Evolutionary conservation across 2,888 invertebrate species (phyloP).

Genomic region (Teleogryllus oceanicus): DNA sequence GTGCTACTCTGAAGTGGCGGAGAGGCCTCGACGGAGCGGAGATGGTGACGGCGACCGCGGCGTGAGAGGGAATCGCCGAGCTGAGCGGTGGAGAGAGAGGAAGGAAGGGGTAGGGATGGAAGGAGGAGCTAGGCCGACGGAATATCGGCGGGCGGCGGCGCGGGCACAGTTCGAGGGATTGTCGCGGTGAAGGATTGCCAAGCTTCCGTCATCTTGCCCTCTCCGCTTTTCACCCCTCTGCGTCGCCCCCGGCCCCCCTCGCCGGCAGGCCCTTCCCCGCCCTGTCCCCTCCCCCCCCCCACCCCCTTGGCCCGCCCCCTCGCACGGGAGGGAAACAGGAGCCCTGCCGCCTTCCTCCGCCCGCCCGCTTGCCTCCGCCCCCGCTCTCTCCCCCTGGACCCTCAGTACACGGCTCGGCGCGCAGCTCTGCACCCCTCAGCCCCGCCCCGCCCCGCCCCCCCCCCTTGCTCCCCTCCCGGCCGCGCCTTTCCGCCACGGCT

Average conservation of each 20-base stretch:
- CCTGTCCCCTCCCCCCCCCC: background rate
- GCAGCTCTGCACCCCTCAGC: too few species aligned
- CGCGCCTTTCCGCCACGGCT: background rate
- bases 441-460: background rate
- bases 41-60: too few species aligned
- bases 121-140: background rate
- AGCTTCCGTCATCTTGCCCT: conserved; percentile 20
- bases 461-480: background rate
- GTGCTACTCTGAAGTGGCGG: too few species aligned
- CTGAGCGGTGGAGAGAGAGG: background rate
- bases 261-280: conserved; percentile 11
- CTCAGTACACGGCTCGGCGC: too few species aligned
- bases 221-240: background rate
- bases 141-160: background rate
- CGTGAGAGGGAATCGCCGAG: too few species aligned
- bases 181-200: conserved; percentile 20
- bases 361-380: background rate
- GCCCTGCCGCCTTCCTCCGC: background rate
- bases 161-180: background rate
- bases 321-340: conserved; percentile 11
- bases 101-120: background rate
- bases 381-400: too few species aligned
- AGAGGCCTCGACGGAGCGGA: too few species aligned
- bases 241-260: background rate
- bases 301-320: background rate